phyloP scores from a whole-genome alignment of 2,888 invertebrate genomes.

The Nesidiocoris tenuis region DNA sequence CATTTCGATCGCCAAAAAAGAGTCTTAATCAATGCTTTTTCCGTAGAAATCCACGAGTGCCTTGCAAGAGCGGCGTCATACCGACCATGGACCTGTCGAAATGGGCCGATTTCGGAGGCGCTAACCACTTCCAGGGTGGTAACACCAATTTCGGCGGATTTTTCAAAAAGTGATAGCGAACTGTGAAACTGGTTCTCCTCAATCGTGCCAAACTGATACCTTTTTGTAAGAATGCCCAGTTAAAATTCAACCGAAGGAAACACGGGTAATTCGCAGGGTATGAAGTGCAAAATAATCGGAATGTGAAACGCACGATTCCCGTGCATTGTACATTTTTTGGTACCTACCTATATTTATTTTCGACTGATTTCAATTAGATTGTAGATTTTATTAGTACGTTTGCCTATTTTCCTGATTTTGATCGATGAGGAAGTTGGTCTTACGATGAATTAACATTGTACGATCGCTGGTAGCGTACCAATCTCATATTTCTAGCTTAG shows the following conservation, averaged over 20 bases:
- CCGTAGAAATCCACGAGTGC: slow-evolving; percentile 84
- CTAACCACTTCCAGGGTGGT: slow-evolving; percentile 21
- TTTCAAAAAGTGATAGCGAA: slow-evolving; percentile 21
- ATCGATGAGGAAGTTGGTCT: no score
- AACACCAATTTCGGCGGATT: slow-evolving; percentile 20
- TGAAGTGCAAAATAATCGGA: no score
- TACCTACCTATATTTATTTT: background rate
- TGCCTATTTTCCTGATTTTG: no score
- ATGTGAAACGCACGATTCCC: no score
- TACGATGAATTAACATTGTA: background rate
- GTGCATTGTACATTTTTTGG: background rate
- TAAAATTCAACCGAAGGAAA: no score
- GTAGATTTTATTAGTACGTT: background rate
- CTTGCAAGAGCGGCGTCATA: slow-evolving; percentile 83
- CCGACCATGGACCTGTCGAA: slow-evolving; percentile 84
- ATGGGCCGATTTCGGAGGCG: slow-evolving; percentile 69
- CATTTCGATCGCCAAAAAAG: no score
- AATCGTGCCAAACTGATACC: slow-evolving; percentile 28
- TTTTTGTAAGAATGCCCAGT: no score
- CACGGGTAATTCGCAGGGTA: no score
- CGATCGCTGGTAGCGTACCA: no score
- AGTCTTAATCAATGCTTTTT: no score
- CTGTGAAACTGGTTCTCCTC: background rate
- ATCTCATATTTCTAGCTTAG: background rate
- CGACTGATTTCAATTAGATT: background rate